Evolutionary conservation across 2,797 vertebrate genomes (phyloP), one percentile per base, ranked within the genome.

Genomic region (Gymnocypris eckloni): DNA sequence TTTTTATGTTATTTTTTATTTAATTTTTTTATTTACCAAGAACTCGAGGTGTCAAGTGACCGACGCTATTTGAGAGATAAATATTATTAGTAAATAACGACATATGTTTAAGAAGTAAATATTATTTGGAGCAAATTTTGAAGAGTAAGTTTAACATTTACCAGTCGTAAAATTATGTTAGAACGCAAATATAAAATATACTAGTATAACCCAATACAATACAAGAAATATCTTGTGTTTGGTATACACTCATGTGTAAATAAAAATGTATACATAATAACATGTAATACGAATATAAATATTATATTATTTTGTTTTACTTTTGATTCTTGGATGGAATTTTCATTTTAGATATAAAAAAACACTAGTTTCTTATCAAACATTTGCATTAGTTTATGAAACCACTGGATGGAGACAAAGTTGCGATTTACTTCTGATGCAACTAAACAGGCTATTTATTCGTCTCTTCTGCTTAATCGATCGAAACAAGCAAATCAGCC

Each of bases 371-470:
- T 16, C 2, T 66, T 1, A 39, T 39, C 13, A 28, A 39, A 61
- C 15, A 20, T 45, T 72, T 79, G 83, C 43, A 79, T 59, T 82
- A 61, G 18, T 83, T 37, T 75, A 39, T 66, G 41, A 64, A 80
- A 83, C 84, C 88, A 87, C 80, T 84, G 56, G 88, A 69, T 86
- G 86, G 84, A 81, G 83, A 73, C 87, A 86, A 84, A 59, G 72
- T 43, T 81, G 33, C 33, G 48, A 5, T 72, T 54, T 61, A 18
- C 33, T n/a, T 4, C 33, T 52, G 45, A 22, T 79, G 8, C 45
- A 81, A 15, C 25, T 54, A 13, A 52, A 43, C 39, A n/a, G 22
- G 20, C 6, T 10, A n/a, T 43, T 43, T 43, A 71, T 43, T 45
- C 41, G 5, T 12, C 39, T 43, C 0, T 18, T 39, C 66, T 20